These are phyloP conservation scores for Metopolophium dirhodum DNA, from an alignment of 1,140 invertebrate species.

Conservation along the genomic window DNA sequence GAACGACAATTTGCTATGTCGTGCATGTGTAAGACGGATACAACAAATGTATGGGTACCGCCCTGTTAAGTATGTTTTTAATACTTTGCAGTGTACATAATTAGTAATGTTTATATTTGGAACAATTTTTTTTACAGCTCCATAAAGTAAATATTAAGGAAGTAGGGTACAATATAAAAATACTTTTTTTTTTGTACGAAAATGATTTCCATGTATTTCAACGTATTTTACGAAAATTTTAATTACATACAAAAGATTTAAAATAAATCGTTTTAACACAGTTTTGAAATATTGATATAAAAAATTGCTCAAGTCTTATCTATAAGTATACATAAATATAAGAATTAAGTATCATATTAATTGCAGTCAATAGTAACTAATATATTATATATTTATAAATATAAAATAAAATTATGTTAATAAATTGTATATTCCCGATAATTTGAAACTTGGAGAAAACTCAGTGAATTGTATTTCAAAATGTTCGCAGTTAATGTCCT, in stretches of 20 bases:
- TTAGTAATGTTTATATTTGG: background rate
- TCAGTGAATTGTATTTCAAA: background rate
- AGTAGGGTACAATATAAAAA: background rate
- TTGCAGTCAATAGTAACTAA: constrained; percentile 40
- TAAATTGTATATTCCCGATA: constrained; percentile 7
- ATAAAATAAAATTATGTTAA: constrained; percentile 14
- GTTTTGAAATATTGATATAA: background rate
- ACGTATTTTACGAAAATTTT: background rate
- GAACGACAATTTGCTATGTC: no score
- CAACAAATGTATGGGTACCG: no score
- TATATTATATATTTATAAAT: background rate
- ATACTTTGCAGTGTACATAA: background rate
- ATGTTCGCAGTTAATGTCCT: background rate
- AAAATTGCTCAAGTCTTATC: background rate
- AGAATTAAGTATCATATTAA: constrained; percentile 23
- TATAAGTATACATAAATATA: background rate
- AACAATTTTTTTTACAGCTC: background rate
- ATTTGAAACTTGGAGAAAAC: background rate
- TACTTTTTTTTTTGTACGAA: background rate
- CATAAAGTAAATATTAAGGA: background rate
- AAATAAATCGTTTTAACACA: background rate
- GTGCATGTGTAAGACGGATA: no score
- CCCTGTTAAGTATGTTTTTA: no score
- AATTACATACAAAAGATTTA: background rate
- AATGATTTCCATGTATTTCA: background rate